phyloP scores from a whole-genome alignment of 2,888 invertebrate genomes.

The Argyra leucocephala region DNA sequence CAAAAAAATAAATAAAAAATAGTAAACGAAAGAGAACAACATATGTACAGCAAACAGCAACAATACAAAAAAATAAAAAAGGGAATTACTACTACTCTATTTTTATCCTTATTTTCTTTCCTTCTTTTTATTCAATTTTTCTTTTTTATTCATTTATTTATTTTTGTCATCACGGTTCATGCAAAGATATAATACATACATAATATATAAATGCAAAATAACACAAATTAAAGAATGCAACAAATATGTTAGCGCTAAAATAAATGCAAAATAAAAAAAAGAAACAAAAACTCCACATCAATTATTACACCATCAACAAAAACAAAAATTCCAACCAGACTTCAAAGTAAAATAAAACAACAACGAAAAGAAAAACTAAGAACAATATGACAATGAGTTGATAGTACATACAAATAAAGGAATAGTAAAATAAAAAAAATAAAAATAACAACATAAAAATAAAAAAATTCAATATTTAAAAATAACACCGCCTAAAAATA shows the following conservation, averaged over 20 bases:
- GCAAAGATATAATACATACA: background rate
- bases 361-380: too few species aligned
- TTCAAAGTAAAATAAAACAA: background rate
- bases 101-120: background rate
- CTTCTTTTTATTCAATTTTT: background rate
- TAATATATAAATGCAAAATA: background rate
- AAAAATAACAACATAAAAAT: too few species aligned
- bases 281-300: background rate
- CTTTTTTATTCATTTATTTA: background rate
- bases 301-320: background rate
- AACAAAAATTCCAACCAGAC: too few species aligned
- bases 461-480: too few species aligned
- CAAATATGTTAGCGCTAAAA: background rate
- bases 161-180: background rate
- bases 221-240: background rate
- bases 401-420: too few species aligned
- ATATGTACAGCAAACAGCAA: background rate
- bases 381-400: too few species aligned
- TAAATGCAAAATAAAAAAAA: background rate
- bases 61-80: background rate
- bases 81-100: too few species aligned
- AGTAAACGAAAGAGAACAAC: background rate
- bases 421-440: too few species aligned
- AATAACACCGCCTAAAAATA: too few species aligned
- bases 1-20: background rate